These are phyloP conservation scores for Microctonus hyperodae DNA, from an alignment of 2,888 invertebrate genomes.

Conservation along the genomic window DNA sequence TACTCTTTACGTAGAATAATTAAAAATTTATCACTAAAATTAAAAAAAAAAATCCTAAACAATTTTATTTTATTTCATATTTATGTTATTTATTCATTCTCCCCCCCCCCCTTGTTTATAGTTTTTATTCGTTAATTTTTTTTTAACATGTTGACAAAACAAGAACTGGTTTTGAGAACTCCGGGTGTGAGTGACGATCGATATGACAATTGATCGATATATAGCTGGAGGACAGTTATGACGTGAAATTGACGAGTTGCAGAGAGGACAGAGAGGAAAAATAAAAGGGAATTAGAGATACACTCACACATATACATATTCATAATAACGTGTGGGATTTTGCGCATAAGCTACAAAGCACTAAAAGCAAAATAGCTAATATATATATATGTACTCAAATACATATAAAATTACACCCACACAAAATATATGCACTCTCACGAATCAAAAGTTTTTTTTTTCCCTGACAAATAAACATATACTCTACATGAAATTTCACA, in stretches of 20 bases:
- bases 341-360: constrained; percentile 24
- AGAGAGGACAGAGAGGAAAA: background rate
- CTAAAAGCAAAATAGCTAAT: background rate
- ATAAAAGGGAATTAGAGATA: background rate
- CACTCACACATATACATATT: background rate
- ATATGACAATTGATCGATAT: constrained; percentile 10
- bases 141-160: background rate
- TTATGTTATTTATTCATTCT: background rate
- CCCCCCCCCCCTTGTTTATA: background rate
- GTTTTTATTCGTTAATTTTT: background rate
- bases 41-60: background rate
- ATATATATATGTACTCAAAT: background rate
- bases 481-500: background rate
- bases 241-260: constrained; percentile 4
- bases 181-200: background rate
- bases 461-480: background rate
- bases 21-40: background rate
- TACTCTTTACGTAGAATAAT: background rate
- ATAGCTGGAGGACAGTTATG: constrained; percentile 2
- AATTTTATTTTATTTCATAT: background rate
- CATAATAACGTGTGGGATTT: background rate
- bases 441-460: background rate
- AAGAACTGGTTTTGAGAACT: background rate
- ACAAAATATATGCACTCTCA: background rate
- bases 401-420: background rate